Conservation (phyloP, 1,140 invertebrate species). For the Argopecten irradians region DNA sequence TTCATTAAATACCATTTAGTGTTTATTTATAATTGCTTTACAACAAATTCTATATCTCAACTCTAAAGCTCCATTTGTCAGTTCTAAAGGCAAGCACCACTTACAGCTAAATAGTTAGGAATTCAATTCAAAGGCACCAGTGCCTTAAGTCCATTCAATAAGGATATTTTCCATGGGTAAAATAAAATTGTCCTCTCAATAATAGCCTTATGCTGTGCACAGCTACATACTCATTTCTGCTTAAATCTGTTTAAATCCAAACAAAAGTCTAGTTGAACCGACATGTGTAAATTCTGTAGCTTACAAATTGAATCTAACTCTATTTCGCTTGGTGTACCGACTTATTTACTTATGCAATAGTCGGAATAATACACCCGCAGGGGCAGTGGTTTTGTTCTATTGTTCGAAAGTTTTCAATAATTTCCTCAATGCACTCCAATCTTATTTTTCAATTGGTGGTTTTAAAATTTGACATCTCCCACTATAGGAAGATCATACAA, state of each 20-base stretch:
- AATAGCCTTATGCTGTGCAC: background rate
- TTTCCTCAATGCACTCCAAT: slow-evolving; percentile 15
- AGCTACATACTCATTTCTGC: background rate
- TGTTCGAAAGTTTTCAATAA: background rate
- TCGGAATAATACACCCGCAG: background rate
- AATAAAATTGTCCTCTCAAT: background rate
- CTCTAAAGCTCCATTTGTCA: background rate
- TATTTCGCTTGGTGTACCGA: background rate
- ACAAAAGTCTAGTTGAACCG: background rate
- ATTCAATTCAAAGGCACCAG: background rate
- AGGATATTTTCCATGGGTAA: background rate
- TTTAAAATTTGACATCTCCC: slow-evolving; percentile 1
- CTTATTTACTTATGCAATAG: background rate
- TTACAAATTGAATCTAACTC: slow-evolving; percentile 1
- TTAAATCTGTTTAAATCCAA: background rate
- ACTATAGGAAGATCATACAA: background rate
- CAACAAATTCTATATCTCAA: background rate
- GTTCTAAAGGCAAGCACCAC: background rate
- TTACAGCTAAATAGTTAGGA: background rate
- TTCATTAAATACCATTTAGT: background rate
- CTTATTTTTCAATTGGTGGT: slow-evolving; percentile 22
- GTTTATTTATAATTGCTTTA: background rate
- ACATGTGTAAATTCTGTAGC: background rate
- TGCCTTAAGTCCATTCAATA: background rate
- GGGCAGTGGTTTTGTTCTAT: background rate